Base-by-base conservation (phyloP, 1,140 invertebrate species). In the Hylaeus anthracinus region DNA sequence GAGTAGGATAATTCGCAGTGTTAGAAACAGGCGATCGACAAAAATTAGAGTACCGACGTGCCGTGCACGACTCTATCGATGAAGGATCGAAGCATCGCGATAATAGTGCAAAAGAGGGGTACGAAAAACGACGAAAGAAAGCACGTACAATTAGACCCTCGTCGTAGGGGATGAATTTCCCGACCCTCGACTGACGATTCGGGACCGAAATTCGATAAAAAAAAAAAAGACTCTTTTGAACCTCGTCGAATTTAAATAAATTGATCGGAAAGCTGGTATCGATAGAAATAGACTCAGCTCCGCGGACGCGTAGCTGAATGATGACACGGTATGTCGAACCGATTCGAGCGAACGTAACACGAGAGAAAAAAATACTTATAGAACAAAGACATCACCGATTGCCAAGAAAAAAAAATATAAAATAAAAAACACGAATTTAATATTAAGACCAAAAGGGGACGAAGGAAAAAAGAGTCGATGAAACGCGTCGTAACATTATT, bases 401-500 rank as follows among this genome's bases (percentile, higher is more conserved):
- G 74, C 83, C 80, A 79, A 84, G 76, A 72, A 5, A 56, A 26
- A 69, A 58, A 70, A 41, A 45, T 12, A 63, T 43, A 43, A 58
- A 14, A 3, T 5, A 14, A 8, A 1, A n/a, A 26, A n/a, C n/a
- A 15, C 26, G 64, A 5, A 63, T 37, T 15, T 41, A 63, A 1
- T 41, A 64, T 5, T 3, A 43, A 48, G 14, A 48, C 1, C 1
- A 48, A 26, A 43, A 8, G 3, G 37, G 14, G 14, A 61, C 15
- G n/a, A 5, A 56, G 53, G 14, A n/a, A 65, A 26, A 10, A 55
- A 81, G 60, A 43, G 26, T 48, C 71, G 77, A 72, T 43, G 69
- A 72, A 78, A 73, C 84, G 80, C 83, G 84, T 64, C 84, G 73
- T 86, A 86, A 74, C 70, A 88, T 90, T 88, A 91, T 88, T 89